Percentiles rank a stretch among this genome's conserved stretches.
phyloP scores from a whole-genome alignment of 2,888 invertebrate species.

The Oscheius sp. region DNA sequence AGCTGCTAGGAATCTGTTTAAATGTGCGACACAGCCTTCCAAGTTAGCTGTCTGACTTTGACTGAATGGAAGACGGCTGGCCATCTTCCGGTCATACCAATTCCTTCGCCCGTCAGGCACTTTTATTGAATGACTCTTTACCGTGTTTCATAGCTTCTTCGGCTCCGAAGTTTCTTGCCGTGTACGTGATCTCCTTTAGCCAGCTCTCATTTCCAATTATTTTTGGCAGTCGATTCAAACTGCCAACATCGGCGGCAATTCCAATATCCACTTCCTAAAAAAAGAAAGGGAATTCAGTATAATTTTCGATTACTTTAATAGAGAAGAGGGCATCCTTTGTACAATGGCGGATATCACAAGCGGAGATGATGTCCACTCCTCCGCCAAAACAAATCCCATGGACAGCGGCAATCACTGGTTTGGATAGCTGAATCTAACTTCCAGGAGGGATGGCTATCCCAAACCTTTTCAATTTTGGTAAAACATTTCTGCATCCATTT shows the following conservation, averaged over 20 bases:
- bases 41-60: too few species aligned
- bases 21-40: too few species aligned
- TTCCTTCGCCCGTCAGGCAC: too few species aligned
- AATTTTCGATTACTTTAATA: constrained; percentile 80
- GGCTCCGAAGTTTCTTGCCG: constrained; percentile 85
- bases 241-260: constrained; percentile 94
- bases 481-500: constrained; percentile 57
- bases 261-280: constrained; percentile 81
- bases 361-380: constrained; percentile 87
- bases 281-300: constrained; percentile 4
- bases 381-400: constrained; percentile 92
- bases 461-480: constrained; percentile 55
- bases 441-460: neutral
- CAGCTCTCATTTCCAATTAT: constrained; percentile 53
- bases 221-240: constrained; percentile 91
- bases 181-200: constrained; percentile 77
- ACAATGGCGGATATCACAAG: constrained; percentile 91
- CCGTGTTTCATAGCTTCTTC: constrained; percentile 75
- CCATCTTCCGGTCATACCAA: too few species aligned
- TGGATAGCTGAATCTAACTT: constrained; percentile 79
- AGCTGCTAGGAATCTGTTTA: too few species aligned
- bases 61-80: too few species aligned
- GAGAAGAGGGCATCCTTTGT: constrained; percentile 90
- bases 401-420: constrained; percentile 89
- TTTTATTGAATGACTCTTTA: constrained; percentile 17